Conservation (phyloP, 2,797 vertebrate species). For the Simalia tracyae region DNA sequence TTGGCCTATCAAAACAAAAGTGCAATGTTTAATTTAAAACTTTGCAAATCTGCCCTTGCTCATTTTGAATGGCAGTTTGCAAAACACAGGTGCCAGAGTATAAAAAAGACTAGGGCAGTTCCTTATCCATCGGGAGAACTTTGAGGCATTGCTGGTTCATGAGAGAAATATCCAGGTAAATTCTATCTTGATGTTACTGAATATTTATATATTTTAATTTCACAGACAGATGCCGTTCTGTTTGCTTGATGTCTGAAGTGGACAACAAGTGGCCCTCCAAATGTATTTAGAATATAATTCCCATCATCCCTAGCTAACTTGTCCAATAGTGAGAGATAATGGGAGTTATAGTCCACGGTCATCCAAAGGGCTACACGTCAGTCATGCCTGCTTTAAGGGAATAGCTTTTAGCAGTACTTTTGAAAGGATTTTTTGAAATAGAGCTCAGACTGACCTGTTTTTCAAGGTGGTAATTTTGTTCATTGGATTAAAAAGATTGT, state of each 20-base stretch:
- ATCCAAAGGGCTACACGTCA: not conserved
- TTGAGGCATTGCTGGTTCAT: constrained; percentile 28
- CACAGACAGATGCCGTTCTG: not conserved
- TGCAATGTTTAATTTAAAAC: constrained; percentile 47
- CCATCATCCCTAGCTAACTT: not conserved
- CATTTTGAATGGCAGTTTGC: constrained; percentile 36
- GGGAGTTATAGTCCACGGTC: not conserved
- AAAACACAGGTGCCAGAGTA: constrained; percentile 30
- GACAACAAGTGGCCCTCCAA: not conserved
- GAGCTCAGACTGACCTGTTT: not conserved
- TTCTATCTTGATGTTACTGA: not conserved
- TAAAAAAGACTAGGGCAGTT: constrained; percentile 41
- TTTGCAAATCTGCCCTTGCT: constrained; percentile 32
- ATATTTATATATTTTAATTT: constrained; percentile 32
- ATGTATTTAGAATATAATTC: not conserved
- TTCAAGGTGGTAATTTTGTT: not conserved
- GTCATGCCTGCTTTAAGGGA: not conserved
- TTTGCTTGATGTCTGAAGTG: not conserved
- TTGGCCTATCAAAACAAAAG: constrained; percentile 31
- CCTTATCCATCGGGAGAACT: not conserved
- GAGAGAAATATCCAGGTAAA: constrained; percentile 34
- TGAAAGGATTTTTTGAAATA: not conserved
- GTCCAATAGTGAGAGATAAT: not conserved
- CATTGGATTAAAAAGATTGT: not conserved
- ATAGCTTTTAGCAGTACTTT: not conserved